Evolutionary conservation across 1,140 invertebrate species (phyloP).

Genomic region (Forficula auricularia): DNA sequence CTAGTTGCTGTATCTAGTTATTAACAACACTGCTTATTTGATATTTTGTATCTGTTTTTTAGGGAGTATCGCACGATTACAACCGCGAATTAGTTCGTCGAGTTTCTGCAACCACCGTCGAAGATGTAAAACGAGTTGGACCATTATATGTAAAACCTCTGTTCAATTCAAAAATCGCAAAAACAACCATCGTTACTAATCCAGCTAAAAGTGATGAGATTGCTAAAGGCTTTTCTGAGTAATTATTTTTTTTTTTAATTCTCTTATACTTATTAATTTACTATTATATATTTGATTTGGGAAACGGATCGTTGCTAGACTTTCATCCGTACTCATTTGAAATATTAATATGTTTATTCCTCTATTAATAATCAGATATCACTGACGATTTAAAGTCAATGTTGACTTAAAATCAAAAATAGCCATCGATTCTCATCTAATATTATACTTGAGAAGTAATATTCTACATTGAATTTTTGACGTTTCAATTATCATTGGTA

Average conservation of each 20-base stretch:
- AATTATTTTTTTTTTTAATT: constrained; percentile 21
- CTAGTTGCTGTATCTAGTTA: not conserved
- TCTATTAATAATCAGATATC: constrained; percentile 26
- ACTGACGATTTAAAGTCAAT: not conserved
- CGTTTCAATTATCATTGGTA: no score
- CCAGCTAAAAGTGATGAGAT: constrained; percentile 54
- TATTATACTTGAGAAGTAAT: no score
- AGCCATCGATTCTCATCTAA: not conserved
- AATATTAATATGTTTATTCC: constrained; percentile 25
- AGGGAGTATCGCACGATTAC: not conserved
- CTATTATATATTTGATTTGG: constrained; percentile 8
- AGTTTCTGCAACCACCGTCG: constrained; percentile 45
- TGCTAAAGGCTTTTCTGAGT: constrained; percentile 44
- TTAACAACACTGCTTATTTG: constrained; percentile 2
- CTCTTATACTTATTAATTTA: constrained; percentile 23
- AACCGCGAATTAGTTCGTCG: constrained; percentile 37
- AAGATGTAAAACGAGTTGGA: constrained; percentile 45
- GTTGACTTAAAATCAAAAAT: not conserved
- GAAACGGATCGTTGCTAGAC: not conserved
- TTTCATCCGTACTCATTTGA: constrained; percentile 12
- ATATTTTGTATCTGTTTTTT: not conserved
- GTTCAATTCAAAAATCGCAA: constrained; percentile 36
- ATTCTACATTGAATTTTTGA: no score
- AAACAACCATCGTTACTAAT: constrained; percentile 53
- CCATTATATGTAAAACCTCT: constrained; percentile 47